Conservation (phyloP, 1,140 invertebrate species). For the Druon quercuslanigerum region DNA sequence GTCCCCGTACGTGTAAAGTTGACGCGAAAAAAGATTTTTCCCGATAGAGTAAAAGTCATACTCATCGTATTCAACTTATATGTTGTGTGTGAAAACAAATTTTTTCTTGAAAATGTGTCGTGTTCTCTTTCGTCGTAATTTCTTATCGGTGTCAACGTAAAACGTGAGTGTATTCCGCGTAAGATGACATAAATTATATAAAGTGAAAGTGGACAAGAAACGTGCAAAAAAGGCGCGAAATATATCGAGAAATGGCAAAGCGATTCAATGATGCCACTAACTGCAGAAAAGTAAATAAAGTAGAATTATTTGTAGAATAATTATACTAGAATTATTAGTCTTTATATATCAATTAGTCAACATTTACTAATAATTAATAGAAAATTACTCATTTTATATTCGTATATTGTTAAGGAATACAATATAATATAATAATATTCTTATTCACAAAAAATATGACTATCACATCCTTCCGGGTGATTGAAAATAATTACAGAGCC, state of each 20-base stretch:
- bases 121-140: background rate
- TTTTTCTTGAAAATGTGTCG: background rate
- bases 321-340: too few relatives aligned
- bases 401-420: too few relatives aligned
- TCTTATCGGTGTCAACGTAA: background rate
- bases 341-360: too few relatives aligned
- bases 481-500: too few relatives aligned
- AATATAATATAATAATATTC: too few relatives aligned
- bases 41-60: constrained; percentile 12
- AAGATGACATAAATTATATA: constrained; percentile 32
- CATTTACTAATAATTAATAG: too few relatives aligned
- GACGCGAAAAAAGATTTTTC: constrained; percentile 27
- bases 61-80: background rate
- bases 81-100: too few relatives aligned
- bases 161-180: background rate
- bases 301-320: too few relatives aligned
- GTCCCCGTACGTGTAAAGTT: constrained; percentile 39
- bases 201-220: constrained; percentile 18
- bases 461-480: too few relatives aligned
- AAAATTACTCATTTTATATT: too few relatives aligned
- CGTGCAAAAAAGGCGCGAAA: constrained; percentile 1
- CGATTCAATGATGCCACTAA: background rate
- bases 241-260: background rate
- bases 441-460: too few relatives aligned
- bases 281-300: background rate